Evolutionary conservation across 2,888 invertebrate species (phyloP).

Genomic region (Zaprionus bogoriensis): DNA sequence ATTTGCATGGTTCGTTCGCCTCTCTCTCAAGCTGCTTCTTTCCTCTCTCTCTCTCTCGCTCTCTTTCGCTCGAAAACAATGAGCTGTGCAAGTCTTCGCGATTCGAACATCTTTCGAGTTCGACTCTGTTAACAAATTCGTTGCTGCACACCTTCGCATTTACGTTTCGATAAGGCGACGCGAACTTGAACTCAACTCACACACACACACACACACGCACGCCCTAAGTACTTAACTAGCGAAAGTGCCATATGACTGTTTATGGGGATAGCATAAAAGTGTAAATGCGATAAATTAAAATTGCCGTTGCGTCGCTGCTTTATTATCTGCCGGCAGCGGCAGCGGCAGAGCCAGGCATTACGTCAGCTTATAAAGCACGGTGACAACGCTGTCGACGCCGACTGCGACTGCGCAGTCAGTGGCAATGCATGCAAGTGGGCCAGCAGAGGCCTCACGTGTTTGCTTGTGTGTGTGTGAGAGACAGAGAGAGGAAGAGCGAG

Average conservation of each 20-base stretch:
- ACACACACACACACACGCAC: not conserved
- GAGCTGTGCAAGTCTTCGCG: constrained; percentile 1
- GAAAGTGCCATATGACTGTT: constrained; percentile 42
- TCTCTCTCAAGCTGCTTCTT: constrained; percentile 26
- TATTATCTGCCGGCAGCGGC: constrained; percentile 30
- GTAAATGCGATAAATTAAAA: constrained; percentile 20
- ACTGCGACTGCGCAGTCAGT: constrained; percentile 32
- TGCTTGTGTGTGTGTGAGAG: not conserved
- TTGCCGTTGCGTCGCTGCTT: constrained; percentile 26
- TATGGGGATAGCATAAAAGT: constrained; percentile 25
- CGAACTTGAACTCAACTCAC: constrained; percentile 45
- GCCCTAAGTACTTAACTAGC: constrained; percentile 26
- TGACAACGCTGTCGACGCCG: constrained; percentile 12
- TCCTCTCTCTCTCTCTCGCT: not conserved
- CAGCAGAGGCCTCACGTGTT: constrained; percentile 24
- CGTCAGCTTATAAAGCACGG: constrained; percentile 35
- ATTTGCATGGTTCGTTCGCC: constrained; percentile 28
- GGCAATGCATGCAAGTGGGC: constrained; percentile 46
- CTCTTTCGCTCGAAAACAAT: constrained; percentile 2
- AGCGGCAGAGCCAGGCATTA: constrained; percentile 20
- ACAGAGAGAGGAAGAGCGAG: not conserved
- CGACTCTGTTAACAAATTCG: constrained; percentile 15
- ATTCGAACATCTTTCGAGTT: constrained; percentile 11
- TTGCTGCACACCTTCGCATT: not conserved
- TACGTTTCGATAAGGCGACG: constrained; percentile 1